phyloP scores from a whole-genome alignment of 2,888 invertebrate genomes.

The Chaetogeoica ovagalla region DNA sequence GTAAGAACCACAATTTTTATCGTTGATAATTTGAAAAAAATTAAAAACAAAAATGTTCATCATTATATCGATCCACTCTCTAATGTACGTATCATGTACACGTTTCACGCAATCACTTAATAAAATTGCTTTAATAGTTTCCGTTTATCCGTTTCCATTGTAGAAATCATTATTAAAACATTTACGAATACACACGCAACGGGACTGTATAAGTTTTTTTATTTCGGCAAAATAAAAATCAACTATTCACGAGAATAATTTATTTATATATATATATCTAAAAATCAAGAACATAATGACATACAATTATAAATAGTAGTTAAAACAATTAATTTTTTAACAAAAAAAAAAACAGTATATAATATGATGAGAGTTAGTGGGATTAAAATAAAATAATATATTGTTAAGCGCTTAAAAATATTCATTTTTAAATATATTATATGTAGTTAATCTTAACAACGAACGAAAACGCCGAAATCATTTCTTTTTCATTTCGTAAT shows the following conservation, averaged over 20 bases:
- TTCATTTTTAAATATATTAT: neutral
- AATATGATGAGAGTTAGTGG: slow-evolving; percentile 29
- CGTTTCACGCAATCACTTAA: too few relatives aligned
- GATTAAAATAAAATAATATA: slow-evolving; percentile 16
- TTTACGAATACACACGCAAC: too few relatives aligned
- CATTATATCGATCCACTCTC: too few relatives aligned
- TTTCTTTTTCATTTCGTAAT: neutral
- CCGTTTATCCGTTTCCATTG: too few relatives aligned
- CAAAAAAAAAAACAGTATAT: neutral
- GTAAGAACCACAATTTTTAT: too few relatives aligned
- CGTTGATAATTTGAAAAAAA: too few relatives aligned
- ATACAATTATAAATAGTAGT: slow-evolving; percentile 15
- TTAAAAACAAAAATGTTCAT: too few relatives aligned
- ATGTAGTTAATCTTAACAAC: slow-evolving; percentile 5
- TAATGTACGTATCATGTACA: too few relatives aligned
- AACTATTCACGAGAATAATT: neutral
- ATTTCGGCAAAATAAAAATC: too few relatives aligned
- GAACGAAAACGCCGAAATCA: slow-evolving; percentile 19
- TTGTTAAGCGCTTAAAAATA: slow-evolving; percentile 16
- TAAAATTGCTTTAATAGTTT: too few relatives aligned
- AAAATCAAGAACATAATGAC: slow-evolving; percentile 12
- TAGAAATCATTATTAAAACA: too few relatives aligned
- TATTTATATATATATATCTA: slow-evolving; percentile 2
- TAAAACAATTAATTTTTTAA: slow-evolving; percentile 18
- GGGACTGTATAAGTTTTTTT: too few relatives aligned